Evolutionary conservation across 2,888 invertebrate species (phyloP).

Genomic region (Brenthis daphne): DNA sequence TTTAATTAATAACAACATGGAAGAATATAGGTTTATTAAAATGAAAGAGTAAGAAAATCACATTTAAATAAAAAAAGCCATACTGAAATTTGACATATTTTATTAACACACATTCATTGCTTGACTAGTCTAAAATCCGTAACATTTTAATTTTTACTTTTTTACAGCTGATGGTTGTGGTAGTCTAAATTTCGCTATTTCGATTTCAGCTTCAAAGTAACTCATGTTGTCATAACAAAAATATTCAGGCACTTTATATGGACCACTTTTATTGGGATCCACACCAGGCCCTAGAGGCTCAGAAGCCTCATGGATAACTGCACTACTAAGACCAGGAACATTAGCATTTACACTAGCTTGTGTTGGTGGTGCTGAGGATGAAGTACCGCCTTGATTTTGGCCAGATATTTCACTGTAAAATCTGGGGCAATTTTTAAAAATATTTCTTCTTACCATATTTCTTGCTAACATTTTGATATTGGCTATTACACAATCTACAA

Average conservation of each 20-base stretch:
- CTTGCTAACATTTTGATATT: conserved; percentile 45
- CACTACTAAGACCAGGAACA: conserved; percentile 85
- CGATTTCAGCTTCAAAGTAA: conserved; percentile 92
- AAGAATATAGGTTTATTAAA: too few relatives aligned
- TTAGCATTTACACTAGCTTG: conserved; percentile 54
- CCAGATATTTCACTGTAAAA: conserved; percentile 55
- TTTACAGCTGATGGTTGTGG: conserved; percentile 88
- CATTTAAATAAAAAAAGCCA: too few relatives aligned
- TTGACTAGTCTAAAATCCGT: not conserved
- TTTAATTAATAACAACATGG: too few relatives aligned
- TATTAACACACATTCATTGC: conserved; percentile 8
- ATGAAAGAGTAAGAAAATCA: too few relatives aligned
- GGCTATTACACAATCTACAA: conserved; percentile 58
- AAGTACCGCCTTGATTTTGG: conserved; percentile 44
- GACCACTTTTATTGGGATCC: conserved; percentile 82
- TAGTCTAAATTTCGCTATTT: conserved; percentile 89
- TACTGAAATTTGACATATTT: not conserved
- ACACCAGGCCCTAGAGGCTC: conserved; percentile 88
- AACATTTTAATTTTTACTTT: conserved; percentile 46
- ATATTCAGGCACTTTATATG: conserved; percentile 94
- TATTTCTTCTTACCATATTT: conserved; percentile 40
- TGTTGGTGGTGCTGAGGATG: conserved; percentile 45
- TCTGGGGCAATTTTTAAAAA: conserved; percentile 44
- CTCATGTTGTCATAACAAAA: conserved; percentile 89
- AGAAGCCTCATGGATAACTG: conserved; percentile 77